Base-by-base conservation (phyloP, 2,888 invertebrate species). In the Molorchus minor region DNA sequence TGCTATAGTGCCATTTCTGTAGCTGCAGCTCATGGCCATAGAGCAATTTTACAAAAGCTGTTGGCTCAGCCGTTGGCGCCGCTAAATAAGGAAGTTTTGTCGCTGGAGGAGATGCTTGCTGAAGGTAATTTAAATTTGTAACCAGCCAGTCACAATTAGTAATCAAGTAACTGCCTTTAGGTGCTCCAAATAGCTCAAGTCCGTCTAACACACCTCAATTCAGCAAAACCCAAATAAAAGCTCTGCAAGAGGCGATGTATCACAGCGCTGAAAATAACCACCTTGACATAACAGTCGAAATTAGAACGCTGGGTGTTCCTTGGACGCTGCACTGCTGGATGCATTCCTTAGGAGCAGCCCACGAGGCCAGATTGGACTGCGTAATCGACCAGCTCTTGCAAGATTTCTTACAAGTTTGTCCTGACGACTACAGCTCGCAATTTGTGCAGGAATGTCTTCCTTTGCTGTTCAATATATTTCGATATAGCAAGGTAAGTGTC, bases 301-400 rank as follows among this genome's bases (percentile, higher is more conserved):
- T 96, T 25, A 86, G 94, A 57, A 90, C 92, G 33, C 81, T 94
- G 47, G 93, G 94, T 20, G 91, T 96, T 8, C 90, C 93, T 2
- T 96, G 96, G 96, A 94, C 94, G 0, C 80, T 95, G 17, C 94
- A 96, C 77, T 94, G 94, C 69, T 96, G 96, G 96, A 93, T 93
- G 84, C 88, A 93, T 74, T 93, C 94, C 0, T 81, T 96, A 25
- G 90, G 92, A 0, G 93, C 93, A 0, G 94, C 95, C 0, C 93
- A 94, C 53, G 93, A 94, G 64, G 87, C 92, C 57, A 85, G 91
- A 40, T 82, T 93, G 55, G 94, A 94, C 72, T 89, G 90, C 56
- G 90, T 94, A 29, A 93, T 95, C 38, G 94, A 95, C 78, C 93
- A 94, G 77, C 83, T 96, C 21, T 79, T 96, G 46, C 93, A 94